Evolutionary conservation across 2,797 vertebrate genomes (phyloP), one percentile per base, ranked within the genome.

Genomic region (Sphenodon punctatus): DNA sequence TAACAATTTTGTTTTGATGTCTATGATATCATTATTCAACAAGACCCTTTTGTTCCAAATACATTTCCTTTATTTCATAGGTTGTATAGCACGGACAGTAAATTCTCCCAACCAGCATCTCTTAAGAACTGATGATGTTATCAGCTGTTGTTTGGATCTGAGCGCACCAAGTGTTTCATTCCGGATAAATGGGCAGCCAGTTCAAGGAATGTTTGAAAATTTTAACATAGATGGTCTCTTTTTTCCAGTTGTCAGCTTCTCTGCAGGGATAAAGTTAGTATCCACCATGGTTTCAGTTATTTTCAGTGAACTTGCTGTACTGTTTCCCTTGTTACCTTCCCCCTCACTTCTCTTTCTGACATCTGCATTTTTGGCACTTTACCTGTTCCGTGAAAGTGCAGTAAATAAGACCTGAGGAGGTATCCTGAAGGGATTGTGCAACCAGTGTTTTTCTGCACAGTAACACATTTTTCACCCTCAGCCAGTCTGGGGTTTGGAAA

Each of bases 131-230:
- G 98, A 98, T 2, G 98, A 99, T 20, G 98, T 99, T 78, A 97
- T 99, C 87, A 99, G 98, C 94, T 99, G 98, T 94, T 99, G 98
- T 86, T 95, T 99, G 92, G 98, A 99, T 74, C 96, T 99, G 58
- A 98, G 97, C 7, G 97, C 97, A 32, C 98, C 98, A n/a, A 99
- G 98, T 74, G 98, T 99, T 93, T 99, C 98, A 20, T 99, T 99
- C 93, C 97, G 98, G 80, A 99, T 99, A 93, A 99, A 99, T 2
- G 98, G 98, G 5, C 98, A 99, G 67, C 98, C 98, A 1, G 98
- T 99, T 59, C 98, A 99, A 95, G 98, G 98, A 74, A 99, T 99
- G 98, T 99, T 99, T 80, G 98, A 99, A 95, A 99, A 99, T 95
- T 99, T 99, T 96, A 99, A 98, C 94, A 96, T 96, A 2, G 98